Percentiles rank a stretch among this genome's conserved stretches.
These are phyloP conservation scores for Trematomus loennbergii DNA, from an alignment of 2,113 vertebrate genomes.

Conservation along the genomic window DNA sequence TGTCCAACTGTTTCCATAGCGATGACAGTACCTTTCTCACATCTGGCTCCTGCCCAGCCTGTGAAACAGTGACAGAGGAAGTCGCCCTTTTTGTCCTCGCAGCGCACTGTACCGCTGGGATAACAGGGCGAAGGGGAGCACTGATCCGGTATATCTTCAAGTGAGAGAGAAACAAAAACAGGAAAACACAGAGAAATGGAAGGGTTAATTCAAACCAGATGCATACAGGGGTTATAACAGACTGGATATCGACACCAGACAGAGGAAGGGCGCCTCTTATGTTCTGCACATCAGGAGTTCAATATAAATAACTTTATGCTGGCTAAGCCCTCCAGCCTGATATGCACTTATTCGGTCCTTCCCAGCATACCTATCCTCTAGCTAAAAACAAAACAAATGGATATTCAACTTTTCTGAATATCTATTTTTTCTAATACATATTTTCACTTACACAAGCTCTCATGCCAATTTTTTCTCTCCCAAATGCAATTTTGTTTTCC, in stretches of 20 bases:
- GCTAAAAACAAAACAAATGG: constrained; percentile 7
- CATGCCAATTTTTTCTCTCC: constrained; percentile 43
- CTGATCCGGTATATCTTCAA: constrained; percentile 94
- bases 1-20: constrained; percentile 3
- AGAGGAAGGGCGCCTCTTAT: constrained; percentile 55
- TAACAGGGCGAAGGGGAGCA: constrained; percentile 92
- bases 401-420: constrained; percentile 6
- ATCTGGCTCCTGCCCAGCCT: constrained; percentile 91
- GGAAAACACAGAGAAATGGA: constrained; percentile 1
- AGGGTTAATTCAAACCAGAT: constrained; percentile 3
- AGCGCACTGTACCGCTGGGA: constrained; percentile 84
- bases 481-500: constrained; percentile 43
- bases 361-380: constrained; percentile 22
- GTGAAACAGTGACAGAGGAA: constrained; percentile 92
- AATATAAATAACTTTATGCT: constrained; percentile 73
- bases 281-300: constrained; percentile 53
- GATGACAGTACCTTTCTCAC: constrained; percentile 87
- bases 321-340: constrained; percentile 44
- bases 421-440: constrained; percentile 2
- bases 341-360: constrained; percentile 50
- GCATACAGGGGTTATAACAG: constrained; percentile 19
- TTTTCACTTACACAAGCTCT: constrained; percentile 13
- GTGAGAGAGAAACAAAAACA: constrained; percentile 30
- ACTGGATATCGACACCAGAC: constrained; percentile 33
- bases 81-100: constrained; percentile 92